phyloP scores from a whole-genome alignment of 2,888 invertebrate genomes.

The Geotrupes spiniger region DNA sequence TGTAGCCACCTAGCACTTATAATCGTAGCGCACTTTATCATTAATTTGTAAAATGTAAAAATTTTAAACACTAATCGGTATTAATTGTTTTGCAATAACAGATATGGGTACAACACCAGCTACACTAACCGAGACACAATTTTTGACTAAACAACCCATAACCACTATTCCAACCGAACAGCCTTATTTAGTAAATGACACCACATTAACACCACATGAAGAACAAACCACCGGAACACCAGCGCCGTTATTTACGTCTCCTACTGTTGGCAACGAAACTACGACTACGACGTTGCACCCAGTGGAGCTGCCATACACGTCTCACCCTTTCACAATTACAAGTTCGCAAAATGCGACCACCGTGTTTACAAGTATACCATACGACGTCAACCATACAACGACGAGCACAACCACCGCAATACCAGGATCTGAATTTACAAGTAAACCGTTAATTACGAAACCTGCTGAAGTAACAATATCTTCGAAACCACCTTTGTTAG shows the following conservation, averaged over 20 bases:
- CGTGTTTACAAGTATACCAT: slow-evolving; percentile 15
- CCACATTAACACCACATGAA: slow-evolving; percentile 17
- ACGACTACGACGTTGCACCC: not conserved
- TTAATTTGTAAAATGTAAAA: too few relatives aligned
- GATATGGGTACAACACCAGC: slow-evolving; percentile 48
- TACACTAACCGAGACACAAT: slow-evolving; percentile 48
- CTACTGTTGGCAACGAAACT: not conserved
- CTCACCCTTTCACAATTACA: not conserved
- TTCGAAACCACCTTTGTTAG: not conserved
- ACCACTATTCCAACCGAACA: slow-evolving; percentile 20
- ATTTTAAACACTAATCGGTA: slow-evolving; percentile 14
- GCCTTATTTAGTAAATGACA: slow-evolving; percentile 20
- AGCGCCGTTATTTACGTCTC: not conserved
- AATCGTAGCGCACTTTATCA: too few relatives aligned
- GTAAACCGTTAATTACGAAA: slow-evolving; percentile 12
- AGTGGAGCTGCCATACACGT: not conserved
- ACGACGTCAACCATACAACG: slow-evolving; percentile 14
- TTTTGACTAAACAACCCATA: slow-evolving; percentile 29
- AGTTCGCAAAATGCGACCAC: not conserved
- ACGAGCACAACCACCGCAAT: slow-evolving; percentile 10
- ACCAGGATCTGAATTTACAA: slow-evolving; percentile 17
- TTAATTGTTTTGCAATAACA: slow-evolving; percentile 46
- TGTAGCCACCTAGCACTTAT: too few relatives aligned
- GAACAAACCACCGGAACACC: slow-evolving; percentile 9
- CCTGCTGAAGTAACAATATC: not conserved